These are phyloP conservation scores for Lordiphosa mommai DNA, from an alignment of 1,140 invertebrate species.

Conservation along the genomic window DNA sequence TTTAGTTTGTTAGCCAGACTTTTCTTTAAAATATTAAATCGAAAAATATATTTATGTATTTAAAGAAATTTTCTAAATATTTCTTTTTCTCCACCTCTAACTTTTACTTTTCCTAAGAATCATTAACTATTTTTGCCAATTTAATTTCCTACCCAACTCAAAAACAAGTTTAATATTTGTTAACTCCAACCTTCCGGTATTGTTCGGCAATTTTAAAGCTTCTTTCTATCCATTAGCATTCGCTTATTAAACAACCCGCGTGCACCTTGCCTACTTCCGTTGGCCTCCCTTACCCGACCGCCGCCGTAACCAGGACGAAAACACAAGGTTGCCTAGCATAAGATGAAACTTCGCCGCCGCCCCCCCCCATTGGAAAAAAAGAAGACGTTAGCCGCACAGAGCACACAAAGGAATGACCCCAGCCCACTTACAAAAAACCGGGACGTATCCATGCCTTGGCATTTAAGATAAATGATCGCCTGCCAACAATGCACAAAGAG, in stretches of 20 bases:
- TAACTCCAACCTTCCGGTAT: no score
- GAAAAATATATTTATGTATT: no score
- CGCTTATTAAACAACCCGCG: conserved; percentile 61
- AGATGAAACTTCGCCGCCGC: not conserved
- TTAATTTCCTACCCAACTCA: no score
- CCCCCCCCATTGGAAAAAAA: conserved; percentile 5
- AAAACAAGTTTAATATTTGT: no score
- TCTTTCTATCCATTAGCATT: conserved; percentile 38
- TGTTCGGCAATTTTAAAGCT: no score
- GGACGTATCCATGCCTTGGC: conserved; percentile 43
- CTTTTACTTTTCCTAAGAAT: not conserved
- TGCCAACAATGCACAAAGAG: conserved; percentile 77
- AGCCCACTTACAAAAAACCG: not conserved
- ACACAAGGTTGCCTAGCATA: conserved; percentile 11
- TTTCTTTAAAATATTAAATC: no score
- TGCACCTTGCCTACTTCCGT: conserved; percentile 46
- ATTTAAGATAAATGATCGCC: conserved; percentile 78
- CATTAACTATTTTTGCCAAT: no score
- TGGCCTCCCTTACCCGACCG: conserved; percentile 11
- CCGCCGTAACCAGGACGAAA: conserved; percentile 4
- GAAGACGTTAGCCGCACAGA: conserved; percentile 45
- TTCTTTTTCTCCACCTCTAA: no score
- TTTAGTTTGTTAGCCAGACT: no score
- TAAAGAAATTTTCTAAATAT: no score
- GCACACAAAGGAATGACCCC: conserved; percentile 39